Evolutionary conservation across 23 tunicate species (phyloP).

Genomic region (Corella eumyota): DNA sequence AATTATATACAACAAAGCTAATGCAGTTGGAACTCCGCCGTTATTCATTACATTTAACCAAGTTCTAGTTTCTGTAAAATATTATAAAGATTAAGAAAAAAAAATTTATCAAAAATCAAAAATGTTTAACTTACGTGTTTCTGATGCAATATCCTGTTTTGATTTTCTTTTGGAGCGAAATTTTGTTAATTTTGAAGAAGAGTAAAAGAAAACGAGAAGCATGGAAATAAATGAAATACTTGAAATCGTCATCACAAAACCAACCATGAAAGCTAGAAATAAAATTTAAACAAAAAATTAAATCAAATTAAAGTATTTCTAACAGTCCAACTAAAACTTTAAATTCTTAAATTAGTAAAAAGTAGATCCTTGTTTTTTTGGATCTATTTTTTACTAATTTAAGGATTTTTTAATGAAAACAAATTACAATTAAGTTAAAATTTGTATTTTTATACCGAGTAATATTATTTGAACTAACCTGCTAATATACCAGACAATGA

Average conservation of each 20-base stretch:
- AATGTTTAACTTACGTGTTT: not conserved
- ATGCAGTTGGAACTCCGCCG: slow-evolving; percentile 35
- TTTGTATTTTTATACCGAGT: not conserved
- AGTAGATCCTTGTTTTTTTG: not conserved
- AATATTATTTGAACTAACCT: slow-evolving; percentile 13
- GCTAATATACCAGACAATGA: slow-evolving; percentile 65
- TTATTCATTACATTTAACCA: slow-evolving; percentile 71
- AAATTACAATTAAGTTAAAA: not conserved
- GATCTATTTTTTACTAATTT: not conserved
- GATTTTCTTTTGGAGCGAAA: slow-evolving; percentile 43
- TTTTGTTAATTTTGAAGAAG: slow-evolving; percentile 68
- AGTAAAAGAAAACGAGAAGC: slow-evolving; percentile 40
- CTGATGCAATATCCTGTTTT: slow-evolving; percentile 48
- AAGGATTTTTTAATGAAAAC: not conserved
- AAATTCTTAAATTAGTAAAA: too few relatives aligned
- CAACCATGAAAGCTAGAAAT: slow-evolving; percentile 61
- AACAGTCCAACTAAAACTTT: not conserved
- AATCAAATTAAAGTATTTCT: not conserved
- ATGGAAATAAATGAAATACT: slow-evolving; percentile 34
- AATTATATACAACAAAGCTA: slow-evolving; percentile 45
- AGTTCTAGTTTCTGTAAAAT: slow-evolving; percentile 29
- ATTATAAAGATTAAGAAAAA: slow-evolving; percentile 2
- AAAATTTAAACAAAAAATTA: not conserved
- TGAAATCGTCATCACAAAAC: slow-evolving; percentile 53
- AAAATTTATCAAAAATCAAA: not conserved